Base-by-base conservation (phyloP, 2,797 vertebrate species). In the Urophycis tenuis region DNA sequence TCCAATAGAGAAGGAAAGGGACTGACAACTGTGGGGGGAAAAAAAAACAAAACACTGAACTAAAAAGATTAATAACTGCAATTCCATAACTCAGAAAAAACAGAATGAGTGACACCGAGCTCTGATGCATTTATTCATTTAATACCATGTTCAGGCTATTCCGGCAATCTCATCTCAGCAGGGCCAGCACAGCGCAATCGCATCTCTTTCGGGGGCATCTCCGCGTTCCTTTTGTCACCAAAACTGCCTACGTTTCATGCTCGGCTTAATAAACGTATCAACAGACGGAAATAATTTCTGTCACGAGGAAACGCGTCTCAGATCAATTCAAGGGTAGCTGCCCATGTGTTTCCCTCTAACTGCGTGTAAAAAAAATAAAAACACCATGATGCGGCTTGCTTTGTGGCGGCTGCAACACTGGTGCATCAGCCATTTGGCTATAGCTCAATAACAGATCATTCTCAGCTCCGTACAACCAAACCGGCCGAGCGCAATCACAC, bases 101-200 rank as follows among this genome's bases (percentile, higher is more conserved):
- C 53, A 25, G 80, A 83, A 75, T 80, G 78, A 86, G 81, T 83
- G 79, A 83, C 85, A 85, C 81, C 45, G 49, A 79, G 75, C 80
- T 60, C 82, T 82, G 36, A 91, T 91, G 90, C 88, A 91, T 92
- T 91, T 92, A 91, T 92, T 90, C 88, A 91, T 91, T 91, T 87
- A 89, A 92, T 90, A 85, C 84, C 83, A 79, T 81, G 80, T 80
- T 79, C 73, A 35, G 74, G 73, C 81, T 30, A 79, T 78, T 85
- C 64, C 3, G 41, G 83, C 78, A 73, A 81, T 88, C 87, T 86
- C 85, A 83, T 85, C 81, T 72, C 49, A 22, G 60, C 84, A 35
- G 31, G 11, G 74, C 73, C 75, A 22, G 31, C 76, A 17, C 33
- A 45, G 81, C 78, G 31, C 0, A 79, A 45, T 22, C 34, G 64